Conservation (phyloP, 2,113 vertebrate genomes). For the Morone saxatilis region DNA sequence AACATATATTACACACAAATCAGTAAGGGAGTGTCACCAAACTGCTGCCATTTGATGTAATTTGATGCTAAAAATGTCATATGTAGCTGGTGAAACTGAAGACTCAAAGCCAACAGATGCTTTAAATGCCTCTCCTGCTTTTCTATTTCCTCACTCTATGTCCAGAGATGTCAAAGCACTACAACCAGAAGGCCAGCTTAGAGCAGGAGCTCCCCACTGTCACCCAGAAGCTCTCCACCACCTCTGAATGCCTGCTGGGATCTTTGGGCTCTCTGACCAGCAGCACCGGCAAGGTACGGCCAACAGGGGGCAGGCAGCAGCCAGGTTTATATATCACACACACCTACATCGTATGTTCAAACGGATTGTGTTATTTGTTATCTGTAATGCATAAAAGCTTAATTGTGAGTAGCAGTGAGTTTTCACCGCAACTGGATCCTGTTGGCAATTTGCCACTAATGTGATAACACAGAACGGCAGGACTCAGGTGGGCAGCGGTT, state of each 20-base stretch:
- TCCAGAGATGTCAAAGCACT: conserved; percentile 94
- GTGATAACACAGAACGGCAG: conserved; percentile 26
- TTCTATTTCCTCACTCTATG: conserved; percentile 23
- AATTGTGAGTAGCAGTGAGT: conserved; percentile 31
- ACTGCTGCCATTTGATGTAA: neutral
- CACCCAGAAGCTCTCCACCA: conserved; percentile 95
- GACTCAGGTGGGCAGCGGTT: conserved; percentile 71
- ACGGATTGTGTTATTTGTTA: neutral
- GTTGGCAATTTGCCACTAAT: conserved; percentile 50
- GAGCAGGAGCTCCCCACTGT: conserved; percentile 94
- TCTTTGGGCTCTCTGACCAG: conserved; percentile 91
- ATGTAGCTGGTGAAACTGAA: neutral
- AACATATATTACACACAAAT: neutral
- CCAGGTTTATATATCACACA: conserved; percentile 2
- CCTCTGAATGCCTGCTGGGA: conserved; percentile 95
- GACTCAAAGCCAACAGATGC: neutral
- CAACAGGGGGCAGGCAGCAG: conserved; percentile 70
- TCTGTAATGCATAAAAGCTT: conserved; percentile 26
- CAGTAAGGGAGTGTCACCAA: neutral
- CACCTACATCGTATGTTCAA: neutral
- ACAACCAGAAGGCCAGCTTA: conserved; percentile 92
- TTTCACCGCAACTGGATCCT: conserved; percentile 49
- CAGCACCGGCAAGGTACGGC: conserved; percentile 91
- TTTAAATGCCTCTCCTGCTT: neutral
- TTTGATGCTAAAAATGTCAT: neutral